Evolutionary conservation across 1,140 invertebrate genomes (phyloP), one percentile per base, ranked within the genome.

Genomic region (Trachelipus rathkii): DNA sequence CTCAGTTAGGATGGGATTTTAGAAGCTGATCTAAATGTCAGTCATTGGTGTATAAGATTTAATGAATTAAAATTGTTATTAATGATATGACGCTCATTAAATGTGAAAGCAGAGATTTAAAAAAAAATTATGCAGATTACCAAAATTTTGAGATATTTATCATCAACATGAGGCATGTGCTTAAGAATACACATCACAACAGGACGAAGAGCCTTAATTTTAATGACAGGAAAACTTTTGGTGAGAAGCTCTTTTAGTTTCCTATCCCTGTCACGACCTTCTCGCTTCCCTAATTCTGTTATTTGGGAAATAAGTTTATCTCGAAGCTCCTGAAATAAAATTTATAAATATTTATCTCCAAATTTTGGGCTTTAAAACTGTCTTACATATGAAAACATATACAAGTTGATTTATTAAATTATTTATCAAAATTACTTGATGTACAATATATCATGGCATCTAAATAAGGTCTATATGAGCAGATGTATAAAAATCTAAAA

Each of bases 101-200:
- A n/a, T n/a, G n/a, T n/a, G n/a, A n/a, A 33, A 33, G 33, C 6
- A 33, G 33, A 33, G 6, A n/a, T n/a, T n/a, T n/a, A n/a, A 33
- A 33, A 33, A 33, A 33, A 33, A 33, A 33, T 3, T 33, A 33
- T 3, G 6, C n/a, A 11, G 82, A 83, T 83, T 79, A 87, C 93
- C 75, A 97, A 86, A 44, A 95, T 90, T 83, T 91, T 90, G 23
- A 98, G 86, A 86, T 94, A 95, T 84, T 95, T 94, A 79, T 97
- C 95, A 83, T 98, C 95, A 79, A 99, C 96, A 79, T 94, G 91
- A 15, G 94, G 91, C 11, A 95, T 94, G 84, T 98, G 96, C 84
- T 95, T 92, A 67, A 99, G 86, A 78, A 98, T 95, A 77, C 91
- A 90, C 93, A 99, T 95, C 0, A 98, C 95, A 45, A 98, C 93